Conservation (phyloP, 2,797 vertebrate genomes). For the Hoplostethus mediterraneus region DNA sequence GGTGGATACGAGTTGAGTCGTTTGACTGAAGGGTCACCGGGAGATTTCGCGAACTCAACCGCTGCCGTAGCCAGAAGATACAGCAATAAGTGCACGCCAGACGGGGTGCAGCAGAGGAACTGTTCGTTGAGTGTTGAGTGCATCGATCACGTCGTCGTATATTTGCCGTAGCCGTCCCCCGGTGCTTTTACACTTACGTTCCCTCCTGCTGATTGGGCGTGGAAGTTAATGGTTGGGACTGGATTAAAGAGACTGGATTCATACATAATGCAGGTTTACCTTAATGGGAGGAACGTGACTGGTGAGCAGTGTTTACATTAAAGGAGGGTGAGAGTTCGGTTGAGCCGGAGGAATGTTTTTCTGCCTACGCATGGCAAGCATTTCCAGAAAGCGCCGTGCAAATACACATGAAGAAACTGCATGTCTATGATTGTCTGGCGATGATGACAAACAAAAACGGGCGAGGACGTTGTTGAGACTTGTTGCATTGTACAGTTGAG, state of each 20-base stretch:
- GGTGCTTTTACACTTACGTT: constrained; percentile 50
- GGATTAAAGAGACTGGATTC: constrained; percentile 70
- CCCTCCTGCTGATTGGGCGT: constrained; percentile 45
- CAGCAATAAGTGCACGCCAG: constrained; percentile 10
- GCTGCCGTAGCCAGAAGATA: constrained; percentile 7
- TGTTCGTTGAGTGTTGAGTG: background rate
- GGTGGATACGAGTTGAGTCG: constrained; percentile 1
- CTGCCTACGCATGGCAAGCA: constrained; percentile 80
- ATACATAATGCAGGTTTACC: constrained; percentile 77
- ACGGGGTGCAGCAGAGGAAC: background rate
- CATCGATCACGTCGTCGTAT: background rate
- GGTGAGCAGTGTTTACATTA: constrained; percentile 79
- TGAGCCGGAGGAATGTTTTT: constrained; percentile 75
- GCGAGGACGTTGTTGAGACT: constrained; percentile 67
- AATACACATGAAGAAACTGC: constrained; percentile 79
- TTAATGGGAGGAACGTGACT: constrained; percentile 82
- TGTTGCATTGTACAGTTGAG: constrained; percentile 61
- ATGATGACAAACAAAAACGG: constrained; percentile 75
- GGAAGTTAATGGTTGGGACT: constrained; percentile 67
- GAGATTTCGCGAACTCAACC: constrained; percentile 20
- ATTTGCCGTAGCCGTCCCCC: constrained; percentile 3
- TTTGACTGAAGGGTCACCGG: constrained; percentile 24
- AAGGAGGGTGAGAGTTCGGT: constrained; percentile 79
- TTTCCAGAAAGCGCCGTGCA: constrained; percentile 79
- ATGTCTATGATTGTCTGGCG: constrained; percentile 73